Evolutionary conservation across 2,888 invertebrate species (phyloP), one percentile per base, ranked within the genome.

Genomic region (Melanostoma mellinum): DNA sequence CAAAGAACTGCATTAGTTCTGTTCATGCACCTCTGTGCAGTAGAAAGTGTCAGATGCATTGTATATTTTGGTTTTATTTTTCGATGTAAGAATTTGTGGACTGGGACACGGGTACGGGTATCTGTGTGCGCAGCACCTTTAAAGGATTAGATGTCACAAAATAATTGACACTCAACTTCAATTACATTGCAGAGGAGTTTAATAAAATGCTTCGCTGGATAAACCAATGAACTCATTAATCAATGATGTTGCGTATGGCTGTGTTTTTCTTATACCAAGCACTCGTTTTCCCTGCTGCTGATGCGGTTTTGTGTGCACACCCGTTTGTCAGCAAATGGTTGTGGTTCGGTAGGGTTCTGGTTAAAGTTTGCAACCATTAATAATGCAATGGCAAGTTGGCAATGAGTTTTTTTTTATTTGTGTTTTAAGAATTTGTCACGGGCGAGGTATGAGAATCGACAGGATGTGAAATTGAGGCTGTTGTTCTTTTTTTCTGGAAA

Each of bases 341-440:
- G 33, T 20, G 48, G 44, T 46, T 46, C 71, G 42, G 58, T 48
- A 38, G 2, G 36, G 38, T 38, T 38, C 52, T 48, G 65, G 68
- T 58, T 65, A 74, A 84, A 78, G 73, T 78, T 84, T 65, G 60
- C 50, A 73, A 78, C 73, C 82, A 84, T 84, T 84, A 84, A 84
- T 84, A 84, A 73, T 84, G 73, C 82, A 84, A 69, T 78, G 82
- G 82, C 73, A 84, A 84, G 73, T 74, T 78, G 63, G 74, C 78
- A 69, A 78, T 84, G 78, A 69, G 73, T 73, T 46, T 56, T 55
- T 61, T 10, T 20, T 48, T 48, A 44, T 50, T 61, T 38, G 48
- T 58, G 30, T 50, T 6, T 42, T 44, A 5, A 3, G 58, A 50
- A 80, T 58, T 44, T 67, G 35, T 55, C 65, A 58, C 42, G 53